These are phyloP conservation scores for Drosophila multiciliata DNA, from an alignment of 2,888 invertebrate species.

Conservation along the genomic window DNA sequence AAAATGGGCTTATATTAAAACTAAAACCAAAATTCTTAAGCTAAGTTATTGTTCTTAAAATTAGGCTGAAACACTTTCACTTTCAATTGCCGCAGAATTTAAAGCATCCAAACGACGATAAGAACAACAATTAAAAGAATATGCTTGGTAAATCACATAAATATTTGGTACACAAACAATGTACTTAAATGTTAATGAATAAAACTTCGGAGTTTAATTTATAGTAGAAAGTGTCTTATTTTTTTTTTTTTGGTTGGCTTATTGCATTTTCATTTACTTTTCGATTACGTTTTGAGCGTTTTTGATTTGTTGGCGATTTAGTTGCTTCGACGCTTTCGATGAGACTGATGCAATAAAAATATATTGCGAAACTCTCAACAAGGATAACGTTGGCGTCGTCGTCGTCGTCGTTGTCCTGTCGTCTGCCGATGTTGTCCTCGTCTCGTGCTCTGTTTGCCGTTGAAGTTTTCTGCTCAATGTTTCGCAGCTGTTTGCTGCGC, in stretches of 20 bases:
- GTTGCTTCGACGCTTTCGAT: constrained; percentile 79
- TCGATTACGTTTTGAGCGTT: constrained; percentile 29
- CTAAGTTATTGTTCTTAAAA: not conserved
- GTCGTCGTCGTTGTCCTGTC: constrained; percentile 51
- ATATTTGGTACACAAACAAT: not conserved
- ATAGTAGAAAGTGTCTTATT: not conserved
- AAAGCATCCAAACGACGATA: constrained; percentile 14
- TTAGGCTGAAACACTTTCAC: constrained; percentile 18
- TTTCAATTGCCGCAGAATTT: constrained; percentile 26
- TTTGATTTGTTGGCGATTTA: constrained; percentile 56
- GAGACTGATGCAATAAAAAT: constrained; percentile 82
- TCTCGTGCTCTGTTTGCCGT: constrained; percentile 57
- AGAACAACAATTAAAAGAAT: not conserved
- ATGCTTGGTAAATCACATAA: not conserved
- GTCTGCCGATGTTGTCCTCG: constrained; percentile 57
- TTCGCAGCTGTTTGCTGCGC: constrained; percentile 69
- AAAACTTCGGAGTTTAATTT: not conserved
- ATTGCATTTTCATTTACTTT: constrained; percentile 45
- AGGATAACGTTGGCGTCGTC: constrained; percentile 72
- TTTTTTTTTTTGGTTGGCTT: constrained; percentile 17
- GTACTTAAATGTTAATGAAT: not conserved
- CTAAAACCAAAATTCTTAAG: not conserved
- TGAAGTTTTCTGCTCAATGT: constrained; percentile 61
- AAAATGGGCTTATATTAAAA: not conserved
- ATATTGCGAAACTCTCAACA: constrained; percentile 82